Conservation (phyloP, 2,797 vertebrate species). For the Myiothlypis coronata region DNA sequence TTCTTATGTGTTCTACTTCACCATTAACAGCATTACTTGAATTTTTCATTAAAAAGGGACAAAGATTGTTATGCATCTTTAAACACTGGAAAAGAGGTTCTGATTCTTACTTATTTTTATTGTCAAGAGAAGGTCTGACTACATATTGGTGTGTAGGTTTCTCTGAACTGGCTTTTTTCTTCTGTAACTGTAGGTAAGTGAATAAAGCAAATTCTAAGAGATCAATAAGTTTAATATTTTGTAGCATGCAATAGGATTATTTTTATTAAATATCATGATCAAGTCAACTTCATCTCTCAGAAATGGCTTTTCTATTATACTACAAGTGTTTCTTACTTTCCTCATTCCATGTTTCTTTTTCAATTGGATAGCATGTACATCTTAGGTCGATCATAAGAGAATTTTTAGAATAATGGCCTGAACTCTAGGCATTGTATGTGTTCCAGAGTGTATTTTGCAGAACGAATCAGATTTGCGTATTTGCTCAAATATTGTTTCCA, state of each 20-base stretch:
- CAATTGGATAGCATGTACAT: neutral
- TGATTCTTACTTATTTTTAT: conserved; percentile 9
- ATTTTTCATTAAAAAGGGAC: neutral
- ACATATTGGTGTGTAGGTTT: neutral
- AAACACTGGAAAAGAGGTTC: neutral
- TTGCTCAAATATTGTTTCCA: neutral
- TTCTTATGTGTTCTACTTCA: conserved; percentile 22
- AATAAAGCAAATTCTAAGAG: neutral
- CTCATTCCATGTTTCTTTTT: neutral
- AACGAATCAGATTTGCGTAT: neutral
- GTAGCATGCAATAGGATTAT: neutral
- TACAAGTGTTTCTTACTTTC: neutral
- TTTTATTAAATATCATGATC: neutral
- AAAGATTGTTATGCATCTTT: neutral
- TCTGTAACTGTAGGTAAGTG: neutral
- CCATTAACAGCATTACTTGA: neutral
- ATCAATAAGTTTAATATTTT: neutral
- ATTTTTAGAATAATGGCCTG: neutral
- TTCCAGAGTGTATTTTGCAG: neutral
- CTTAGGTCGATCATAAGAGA: neutral
- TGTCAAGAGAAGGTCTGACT: neutral
- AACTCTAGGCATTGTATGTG: neutral
- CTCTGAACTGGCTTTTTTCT: neutral
- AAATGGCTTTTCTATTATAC: neutral
- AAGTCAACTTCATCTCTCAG: neutral